phyloP scores from a whole-genome alignment of 2,888 invertebrate species.

The Philonicus albiceps region DNA sequence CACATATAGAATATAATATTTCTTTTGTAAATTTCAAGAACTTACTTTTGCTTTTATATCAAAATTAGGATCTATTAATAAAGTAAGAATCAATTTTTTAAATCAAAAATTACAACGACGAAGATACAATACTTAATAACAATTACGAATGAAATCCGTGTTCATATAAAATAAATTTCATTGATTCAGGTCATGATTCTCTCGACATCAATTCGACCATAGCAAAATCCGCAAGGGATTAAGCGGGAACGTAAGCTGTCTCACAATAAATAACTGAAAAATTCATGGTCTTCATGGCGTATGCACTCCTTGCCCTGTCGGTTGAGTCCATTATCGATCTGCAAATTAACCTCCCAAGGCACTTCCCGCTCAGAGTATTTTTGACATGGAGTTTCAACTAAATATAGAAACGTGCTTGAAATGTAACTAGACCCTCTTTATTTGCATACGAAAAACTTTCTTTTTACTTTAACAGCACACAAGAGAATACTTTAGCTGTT shows the following conservation, averaged over 20 bases:
- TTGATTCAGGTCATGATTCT: neutral
- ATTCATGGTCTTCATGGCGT: neutral
- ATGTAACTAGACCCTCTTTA: neutral
- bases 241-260: neutral
- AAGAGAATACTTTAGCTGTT: neutral
- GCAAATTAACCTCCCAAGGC: neutral
- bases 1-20: no score
- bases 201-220: neutral
- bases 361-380: neutral
- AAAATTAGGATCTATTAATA: neutral
- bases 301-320: neutral
- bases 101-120: neutral
- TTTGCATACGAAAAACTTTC: neutral
- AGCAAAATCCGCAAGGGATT: neutral
- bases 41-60: neutral
- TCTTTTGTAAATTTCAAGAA: neutral
- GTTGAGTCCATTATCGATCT: neutral
- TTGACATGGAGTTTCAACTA: neutral
- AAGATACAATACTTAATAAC: neutral
- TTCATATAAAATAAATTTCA: neutral
- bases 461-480: neutral
- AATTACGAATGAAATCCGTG: neutral
- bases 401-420: neutral
- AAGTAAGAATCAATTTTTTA: neutral
- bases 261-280: neutral